Conservation (phyloP, 2,113 vertebrate genomes). For the Neodon shergylaensis region DNA sequence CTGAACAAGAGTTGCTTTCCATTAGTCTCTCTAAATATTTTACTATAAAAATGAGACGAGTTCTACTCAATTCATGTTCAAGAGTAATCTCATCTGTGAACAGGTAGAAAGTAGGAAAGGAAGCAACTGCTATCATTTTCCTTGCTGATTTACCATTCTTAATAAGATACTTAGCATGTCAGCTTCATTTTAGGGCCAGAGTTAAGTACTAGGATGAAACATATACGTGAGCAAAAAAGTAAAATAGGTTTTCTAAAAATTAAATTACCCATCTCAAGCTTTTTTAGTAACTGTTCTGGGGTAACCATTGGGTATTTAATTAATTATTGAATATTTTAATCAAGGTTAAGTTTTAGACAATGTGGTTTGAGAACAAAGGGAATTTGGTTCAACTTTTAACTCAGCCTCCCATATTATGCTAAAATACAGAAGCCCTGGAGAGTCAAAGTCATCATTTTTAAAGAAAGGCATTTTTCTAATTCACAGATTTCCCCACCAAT, state of each 20-base stretch:
- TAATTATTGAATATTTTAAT: constrained; percentile 63
- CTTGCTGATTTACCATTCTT: background rate
- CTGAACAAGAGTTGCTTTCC: background rate
- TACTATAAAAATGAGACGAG: background rate
- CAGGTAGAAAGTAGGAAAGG: background rate
- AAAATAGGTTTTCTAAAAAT: constrained; percentile 42
- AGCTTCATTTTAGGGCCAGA: background rate
- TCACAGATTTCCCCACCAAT: background rate
- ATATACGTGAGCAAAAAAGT: constrained; percentile 1
- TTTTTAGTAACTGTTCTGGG: constrained; percentile 20
- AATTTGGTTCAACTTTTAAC: constrained; percentile 34
- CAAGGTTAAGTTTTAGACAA: constrained; percentile 9
- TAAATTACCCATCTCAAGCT: constrained; percentile 24
- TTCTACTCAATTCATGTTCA: background rate
- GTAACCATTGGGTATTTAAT: constrained; percentile 35
- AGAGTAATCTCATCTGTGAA: background rate
- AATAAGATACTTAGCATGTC: background rate
- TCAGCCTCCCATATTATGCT: background rate
- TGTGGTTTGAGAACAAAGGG: constrained; percentile 6
- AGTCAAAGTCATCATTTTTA: constrained; percentile 16
- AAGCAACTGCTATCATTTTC: background rate
- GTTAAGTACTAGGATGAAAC: constrained; percentile 19
- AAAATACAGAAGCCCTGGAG: background rate
- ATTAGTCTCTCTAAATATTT: background rate
- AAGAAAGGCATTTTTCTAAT: constrained; percentile 17